Evolutionary conservation across 2,797 vertebrate species (phyloP).

Genomic region (Protosalanx chinensis): DNA sequence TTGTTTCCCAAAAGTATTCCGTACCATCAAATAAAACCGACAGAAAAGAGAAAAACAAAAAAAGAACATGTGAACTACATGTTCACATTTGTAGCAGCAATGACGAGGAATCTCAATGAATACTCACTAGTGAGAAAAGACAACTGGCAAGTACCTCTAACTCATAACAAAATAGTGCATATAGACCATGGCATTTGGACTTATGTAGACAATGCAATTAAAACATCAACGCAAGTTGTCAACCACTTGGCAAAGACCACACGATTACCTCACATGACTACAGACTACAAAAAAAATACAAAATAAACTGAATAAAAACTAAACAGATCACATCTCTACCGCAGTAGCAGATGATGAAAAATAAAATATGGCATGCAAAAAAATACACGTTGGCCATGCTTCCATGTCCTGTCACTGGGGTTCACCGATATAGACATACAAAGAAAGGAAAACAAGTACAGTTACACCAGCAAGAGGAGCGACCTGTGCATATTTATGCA

Average conservation of each 20-base stretch:
- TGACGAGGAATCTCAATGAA: background rate
- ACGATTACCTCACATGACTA: conserved; percentile 3
- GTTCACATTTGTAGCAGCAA: background rate
- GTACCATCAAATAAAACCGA: too few relatives aligned
- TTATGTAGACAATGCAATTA: background rate
- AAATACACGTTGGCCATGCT: conserved; percentile 34
- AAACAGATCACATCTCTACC: conserved; percentile 15
- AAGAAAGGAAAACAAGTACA: background rate
- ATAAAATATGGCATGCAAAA: conserved; percentile 29
- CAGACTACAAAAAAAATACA: background rate
- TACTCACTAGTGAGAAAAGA: background rate
- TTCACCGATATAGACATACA: background rate
- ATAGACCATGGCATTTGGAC: background rate
- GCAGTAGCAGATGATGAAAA: conserved; percentile 1
- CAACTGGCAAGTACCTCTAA: too few relatives aligned
- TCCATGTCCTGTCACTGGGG: conserved; percentile 3
- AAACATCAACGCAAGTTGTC: background rate
- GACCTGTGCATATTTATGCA: conserved; percentile 3
- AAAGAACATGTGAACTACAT: background rate
- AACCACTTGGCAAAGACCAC: conserved; percentile 1
- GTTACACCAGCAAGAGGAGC: background rate
- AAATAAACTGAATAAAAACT: background rate
- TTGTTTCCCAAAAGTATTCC: too few relatives aligned
- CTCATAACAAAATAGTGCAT: background rate
- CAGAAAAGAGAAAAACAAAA: too few relatives aligned